Evolutionary conservation across 2,888 invertebrate genomes (phyloP).

Genomic region (Orgyia antiqua): DNA sequence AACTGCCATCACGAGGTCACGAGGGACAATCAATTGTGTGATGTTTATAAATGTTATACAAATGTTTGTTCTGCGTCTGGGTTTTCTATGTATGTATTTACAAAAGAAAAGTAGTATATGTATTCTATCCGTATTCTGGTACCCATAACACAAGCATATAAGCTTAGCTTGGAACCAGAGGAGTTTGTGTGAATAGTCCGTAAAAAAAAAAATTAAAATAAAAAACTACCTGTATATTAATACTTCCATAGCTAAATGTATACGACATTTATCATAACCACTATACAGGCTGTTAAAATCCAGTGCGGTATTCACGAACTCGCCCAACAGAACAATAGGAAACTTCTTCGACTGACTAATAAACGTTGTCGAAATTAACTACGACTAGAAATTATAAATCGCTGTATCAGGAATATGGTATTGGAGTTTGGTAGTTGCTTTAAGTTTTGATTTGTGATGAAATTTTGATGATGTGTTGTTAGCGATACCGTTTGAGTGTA

Average conservation of each 20-base stretch:
- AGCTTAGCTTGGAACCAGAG: too few species aligned
- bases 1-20: too few species aligned
- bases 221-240: background rate
- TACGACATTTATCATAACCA: background rate
- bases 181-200: too few species aligned
- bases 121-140: too few species aligned
- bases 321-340: conserved; percentile 12
- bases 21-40: too few species aligned
- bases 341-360: conserved; percentile 19
- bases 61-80: too few species aligned
- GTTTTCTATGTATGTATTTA: too few species aligned
- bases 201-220: too few species aligned
- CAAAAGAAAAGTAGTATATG: too few species aligned
- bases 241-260: background rate
- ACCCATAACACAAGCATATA: too few species aligned
- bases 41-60: too few species aligned
- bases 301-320: conserved; percentile 9
- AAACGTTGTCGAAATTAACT: conserved; percentile 30
- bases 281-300: conserved; percentile 11
- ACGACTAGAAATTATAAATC: conserved; percentile 29
- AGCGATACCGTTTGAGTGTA: background rate
- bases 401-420: conserved; percentile 14
- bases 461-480: background rate
- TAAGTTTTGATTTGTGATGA: background rate
- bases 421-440: conserved; percentile 5